These are phyloP conservation scores for Cyclina sinensis DNA, from an alignment of 1,140 invertebrate genomes.

Conservation along the genomic window DNA sequence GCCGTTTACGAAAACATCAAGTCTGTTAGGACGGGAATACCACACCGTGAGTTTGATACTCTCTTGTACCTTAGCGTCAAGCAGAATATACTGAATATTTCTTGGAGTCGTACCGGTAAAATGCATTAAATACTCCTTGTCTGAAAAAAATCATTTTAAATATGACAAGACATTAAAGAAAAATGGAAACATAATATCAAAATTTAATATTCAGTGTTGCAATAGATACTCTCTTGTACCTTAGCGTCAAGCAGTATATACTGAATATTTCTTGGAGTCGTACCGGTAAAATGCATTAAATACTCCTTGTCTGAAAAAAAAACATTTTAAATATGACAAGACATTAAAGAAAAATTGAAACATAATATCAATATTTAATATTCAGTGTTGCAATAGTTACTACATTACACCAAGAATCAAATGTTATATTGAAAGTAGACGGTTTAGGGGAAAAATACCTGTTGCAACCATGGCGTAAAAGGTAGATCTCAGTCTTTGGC, in stretches of 20 bases:
- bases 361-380: too few species aligned
- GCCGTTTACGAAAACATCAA: constrained; percentile 82
- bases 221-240: constrained; percentile 72
- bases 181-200: too few species aligned
- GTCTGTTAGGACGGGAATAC: constrained; percentile 78
- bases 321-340: too few species aligned
- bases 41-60: constrained; percentile 78
- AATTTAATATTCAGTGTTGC: too few species aligned
- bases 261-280: constrained; percentile 79
- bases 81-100: constrained; percentile 77
- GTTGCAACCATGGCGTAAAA: constrained; percentile 79
- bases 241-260: constrained; percentile 78
- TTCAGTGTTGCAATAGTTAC: too few species aligned
- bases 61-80: constrained; percentile 75
- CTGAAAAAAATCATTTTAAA: constrained; percentile 77
- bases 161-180: too few species aligned
- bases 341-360: too few species aligned
- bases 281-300: constrained; percentile 80
- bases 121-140: constrained; percentile 76
- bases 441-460: constrained; percentile 63
- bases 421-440: constrained; percentile 82
- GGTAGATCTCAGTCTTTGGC: constrained; percentile 83
- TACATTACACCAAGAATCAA: too few species aligned
- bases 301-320: constrained; percentile 75
- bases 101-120: constrained; percentile 82